phyloP scores from a whole-genome alignment of 2,797 vertebrate species.

The Nyctalus aviator region DNA sequence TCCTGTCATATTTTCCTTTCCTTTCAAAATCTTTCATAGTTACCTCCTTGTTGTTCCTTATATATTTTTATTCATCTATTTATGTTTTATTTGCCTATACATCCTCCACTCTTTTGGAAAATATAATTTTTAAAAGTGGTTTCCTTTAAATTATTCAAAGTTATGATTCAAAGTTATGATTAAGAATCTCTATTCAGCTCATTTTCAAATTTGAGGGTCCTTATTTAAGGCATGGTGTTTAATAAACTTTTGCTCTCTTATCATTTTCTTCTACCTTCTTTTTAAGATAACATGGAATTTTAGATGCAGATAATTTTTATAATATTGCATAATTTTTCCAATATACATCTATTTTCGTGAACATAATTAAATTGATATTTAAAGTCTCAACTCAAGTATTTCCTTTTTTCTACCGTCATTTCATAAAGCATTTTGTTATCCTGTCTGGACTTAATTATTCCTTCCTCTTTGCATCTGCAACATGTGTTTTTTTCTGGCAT shows the following conservation, averaged over 20 bases:
- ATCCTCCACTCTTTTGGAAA: slow-evolving; percentile 1
- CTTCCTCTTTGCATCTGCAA: slow-evolving; percentile 1
- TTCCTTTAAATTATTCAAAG: background rate
- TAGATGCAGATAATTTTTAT: background rate
- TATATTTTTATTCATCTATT: background rate
- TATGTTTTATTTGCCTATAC: background rate
- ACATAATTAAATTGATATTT: background rate
- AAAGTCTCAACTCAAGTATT: background rate
- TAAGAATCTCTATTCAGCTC: background rate
- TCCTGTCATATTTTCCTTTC: background rate
- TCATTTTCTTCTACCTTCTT: background rate
- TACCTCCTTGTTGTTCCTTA: background rate
- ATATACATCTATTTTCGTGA: background rate
- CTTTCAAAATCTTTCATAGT: background rate
- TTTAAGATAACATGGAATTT: background rate
- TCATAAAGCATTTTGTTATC: background rate
- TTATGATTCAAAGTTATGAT: background rate
- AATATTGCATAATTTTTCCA: background rate
- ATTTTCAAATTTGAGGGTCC: slow-evolving; percentile 5
- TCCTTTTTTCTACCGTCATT: background rate
- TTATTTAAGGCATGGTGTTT: background rate
- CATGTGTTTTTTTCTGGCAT: background rate
- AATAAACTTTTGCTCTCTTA: background rate
- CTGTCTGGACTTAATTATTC: background rate
- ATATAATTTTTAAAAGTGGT: background rate